Base-by-base conservation (phyloP, 2,888 invertebrate species). In the Cheilosia scutellata region DNA sequence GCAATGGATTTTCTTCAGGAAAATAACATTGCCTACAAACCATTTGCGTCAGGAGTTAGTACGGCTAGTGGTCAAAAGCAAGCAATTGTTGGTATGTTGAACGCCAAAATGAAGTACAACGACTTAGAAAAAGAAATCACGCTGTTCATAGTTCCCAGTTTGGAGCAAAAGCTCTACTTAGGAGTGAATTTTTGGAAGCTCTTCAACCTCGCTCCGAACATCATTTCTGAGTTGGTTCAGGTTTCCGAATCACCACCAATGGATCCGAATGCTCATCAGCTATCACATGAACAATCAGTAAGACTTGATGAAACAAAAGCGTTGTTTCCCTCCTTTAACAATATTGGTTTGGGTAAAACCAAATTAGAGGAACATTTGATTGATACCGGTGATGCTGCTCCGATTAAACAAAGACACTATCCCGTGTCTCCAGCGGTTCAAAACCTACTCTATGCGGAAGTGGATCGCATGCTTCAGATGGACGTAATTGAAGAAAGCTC, bases 51-150 rank as follows among this genome's bases (percentile, higher is more conserved):
- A n/a, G 20, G 20, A n/a, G 20, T 47, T 47, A 47, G 7, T 7
- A 20, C 47, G 47, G 47, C 47, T 47, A 47, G 47, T 47, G 47
- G 16, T 47, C 47, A 47, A 47, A 47, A 47, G 47, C 20, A 47
- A 20, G 16, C 47, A 47, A 47, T 47, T 20, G 47, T 47, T n/a
- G 20, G 47, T n/a, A 20, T 47, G 4, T n/a, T 47, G 16, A 44
- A 44, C 13, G 44, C n/a, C 13, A 11, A 11, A 11, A n/a, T 44
- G 4, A 44, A 44, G n/a, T 44, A n/a, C 44, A 44, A 44, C 44
- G n/a, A 44, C n/a, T n/a, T 44, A n/a, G 44, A 44, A 44, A 44
- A 44, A n/a, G 44, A 44, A 44, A 44, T 20, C 20, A 20, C 20
- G 20, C 20, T 20, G 20, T 20, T 44, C 9, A 11, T 44, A n/a